These are phyloP conservation scores for Folsomia manolachei DNA, from an alignment of 2,888 invertebrate genomes.

Conservation along the genomic window DNA sequence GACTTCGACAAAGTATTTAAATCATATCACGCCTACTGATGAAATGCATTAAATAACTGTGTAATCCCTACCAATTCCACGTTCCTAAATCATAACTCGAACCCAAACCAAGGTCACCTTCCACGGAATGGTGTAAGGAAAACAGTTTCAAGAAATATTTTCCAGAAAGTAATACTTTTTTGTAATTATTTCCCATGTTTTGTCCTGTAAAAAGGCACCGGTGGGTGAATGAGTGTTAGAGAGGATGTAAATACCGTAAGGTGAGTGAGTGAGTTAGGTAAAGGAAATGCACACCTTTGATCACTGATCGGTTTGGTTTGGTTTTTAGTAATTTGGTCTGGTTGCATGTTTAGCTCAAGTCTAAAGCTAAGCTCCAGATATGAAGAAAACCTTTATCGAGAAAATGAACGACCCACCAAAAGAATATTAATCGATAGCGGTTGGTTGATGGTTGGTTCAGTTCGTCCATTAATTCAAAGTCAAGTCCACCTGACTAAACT, in stretches of 20 bases:
- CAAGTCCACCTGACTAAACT: background rate
- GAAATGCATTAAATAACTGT: too few relatives aligned
- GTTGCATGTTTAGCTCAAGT: background rate
- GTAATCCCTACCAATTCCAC: background rate
- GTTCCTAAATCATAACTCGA: background rate
- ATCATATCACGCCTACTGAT: too few relatives aligned
- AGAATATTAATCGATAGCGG: background rate
- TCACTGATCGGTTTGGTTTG: too few relatives aligned
- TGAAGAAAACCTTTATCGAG: background rate
- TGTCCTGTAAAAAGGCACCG: background rate
- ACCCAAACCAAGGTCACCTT: background rate
- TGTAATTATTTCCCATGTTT: background rate
- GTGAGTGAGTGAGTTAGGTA: background rate
- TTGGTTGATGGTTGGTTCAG: too few relatives aligned
- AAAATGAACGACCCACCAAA: background rate
- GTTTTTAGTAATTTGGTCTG: too few relatives aligned
- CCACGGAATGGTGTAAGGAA: background rate
- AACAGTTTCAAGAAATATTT: background rate
- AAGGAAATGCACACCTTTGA: too few relatives aligned
- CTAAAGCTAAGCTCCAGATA: background rate
- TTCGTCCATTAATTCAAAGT: background rate
- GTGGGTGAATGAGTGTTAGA: background rate
- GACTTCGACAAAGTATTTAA: too few relatives aligned
- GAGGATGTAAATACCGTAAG: background rate
- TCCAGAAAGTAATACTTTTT: background rate